Percentiles rank a stretch among this genome's conserved stretches.
Evolutionary conservation across 2,113 vertebrate species (phyloP).

Genomic region (Balaenoptera acutorostrata): DNA sequence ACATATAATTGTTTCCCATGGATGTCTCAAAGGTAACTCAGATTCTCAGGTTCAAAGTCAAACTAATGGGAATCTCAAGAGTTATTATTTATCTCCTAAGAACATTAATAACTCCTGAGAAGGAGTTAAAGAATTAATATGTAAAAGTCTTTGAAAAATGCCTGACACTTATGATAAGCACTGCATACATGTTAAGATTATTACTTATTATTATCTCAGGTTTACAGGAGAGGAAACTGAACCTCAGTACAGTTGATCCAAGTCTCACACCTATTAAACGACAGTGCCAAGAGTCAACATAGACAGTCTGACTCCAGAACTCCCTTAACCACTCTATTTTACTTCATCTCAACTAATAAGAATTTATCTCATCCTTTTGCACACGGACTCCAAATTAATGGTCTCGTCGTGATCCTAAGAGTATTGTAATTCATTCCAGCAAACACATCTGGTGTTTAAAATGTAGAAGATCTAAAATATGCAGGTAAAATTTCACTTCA

Average conservation of each 20-base stretch:
- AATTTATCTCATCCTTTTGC: slow-evolving; percentile 1
- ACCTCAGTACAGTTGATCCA: neutral
- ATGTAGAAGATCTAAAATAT: slow-evolving; percentile 19
- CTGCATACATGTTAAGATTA: neutral
- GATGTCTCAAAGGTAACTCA: neutral
- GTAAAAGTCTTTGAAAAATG: slow-evolving; percentile 32
- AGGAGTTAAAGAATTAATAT: slow-evolving; percentile 33
- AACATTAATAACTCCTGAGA: neutral
- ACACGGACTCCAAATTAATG: neutral
- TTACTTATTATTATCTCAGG: neutral
- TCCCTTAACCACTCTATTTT: slow-evolving; percentile 1
- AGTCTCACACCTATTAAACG: neutral
- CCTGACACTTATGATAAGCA: neutral
- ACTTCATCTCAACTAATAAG: slow-evolving; percentile 19
- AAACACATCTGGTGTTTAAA: neutral
- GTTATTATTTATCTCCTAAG: neutral
- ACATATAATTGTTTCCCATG: neutral
- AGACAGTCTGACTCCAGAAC: neutral
- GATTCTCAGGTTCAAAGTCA: neutral
- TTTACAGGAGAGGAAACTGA: slow-evolving; percentile 21
- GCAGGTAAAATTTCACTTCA: neutral
- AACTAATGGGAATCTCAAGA: neutral
- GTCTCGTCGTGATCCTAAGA: neutral
- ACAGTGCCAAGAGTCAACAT: neutral
- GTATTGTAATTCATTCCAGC: neutral